These are phyloP conservation scores for Phortica variegata DNA, from an alignment of 1,140 invertebrate genomes.

Conservation along the genomic window DNA sequence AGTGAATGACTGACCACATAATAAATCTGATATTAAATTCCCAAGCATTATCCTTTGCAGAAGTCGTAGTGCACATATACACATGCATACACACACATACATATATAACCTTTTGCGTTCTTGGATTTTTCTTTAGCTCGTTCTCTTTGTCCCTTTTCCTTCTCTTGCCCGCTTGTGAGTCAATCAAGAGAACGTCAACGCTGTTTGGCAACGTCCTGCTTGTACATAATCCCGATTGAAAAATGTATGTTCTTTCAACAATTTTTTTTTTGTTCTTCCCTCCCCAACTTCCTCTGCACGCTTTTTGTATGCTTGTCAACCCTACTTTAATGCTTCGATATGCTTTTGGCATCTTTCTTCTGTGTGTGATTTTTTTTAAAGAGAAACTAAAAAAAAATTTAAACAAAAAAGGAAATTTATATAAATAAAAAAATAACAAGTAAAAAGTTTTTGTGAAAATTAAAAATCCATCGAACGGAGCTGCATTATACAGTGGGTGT, in stretches of 20 bases:
- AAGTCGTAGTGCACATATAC: slow-evolving; percentile 2
- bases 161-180: too few relatives aligned
- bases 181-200: slow-evolving; percentile 1
- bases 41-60: slow-evolving; percentile 1
- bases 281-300: too few relatives aligned
- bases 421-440: slow-evolving; percentile 22
- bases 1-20: slow-evolving; percentile 11
- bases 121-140: too few relatives aligned
- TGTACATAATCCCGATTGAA: slow-evolving; percentile 11
- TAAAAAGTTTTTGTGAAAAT: slow-evolving; percentile 4
- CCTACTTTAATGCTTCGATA: too few relatives aligned
- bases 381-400: not conserved
- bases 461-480: too few relatives aligned
- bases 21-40: slow-evolving; percentile 16
- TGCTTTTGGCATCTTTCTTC: not conserved
- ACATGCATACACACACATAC: not conserved
- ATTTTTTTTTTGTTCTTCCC: too few relatives aligned
- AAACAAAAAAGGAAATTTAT: not conserved
- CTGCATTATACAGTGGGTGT: too few relatives aligned
- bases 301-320: too few relatives aligned
- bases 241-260: slow-evolving; percentile 2
- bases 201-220: too few relatives aligned
- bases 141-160: too few relatives aligned
- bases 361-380: slow-evolving; percentile 6
- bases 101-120: not conserved